Conservation (phyloP, 2,888 invertebrate species). For the Aphidius colemani region DNA sequence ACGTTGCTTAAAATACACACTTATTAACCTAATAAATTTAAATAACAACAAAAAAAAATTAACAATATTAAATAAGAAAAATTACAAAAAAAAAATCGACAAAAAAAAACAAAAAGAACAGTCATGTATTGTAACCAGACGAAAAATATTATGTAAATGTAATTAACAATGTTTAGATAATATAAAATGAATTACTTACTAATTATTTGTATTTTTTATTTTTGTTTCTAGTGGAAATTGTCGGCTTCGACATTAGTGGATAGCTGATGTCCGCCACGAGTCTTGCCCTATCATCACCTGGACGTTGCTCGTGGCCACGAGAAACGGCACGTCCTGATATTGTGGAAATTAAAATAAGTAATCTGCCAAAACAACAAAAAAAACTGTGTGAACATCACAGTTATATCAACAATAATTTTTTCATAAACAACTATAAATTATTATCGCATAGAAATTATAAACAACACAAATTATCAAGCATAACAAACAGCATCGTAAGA, state of each 20-base stretch:
- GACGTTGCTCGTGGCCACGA: slow-evolving; percentile 43
- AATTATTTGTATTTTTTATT: too few species aligned
- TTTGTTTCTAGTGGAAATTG: slow-evolving; percentile 33
- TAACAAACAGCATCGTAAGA: slow-evolving; percentile 49
- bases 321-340: slow-evolving; percentile 33
- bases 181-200: too few species aligned
- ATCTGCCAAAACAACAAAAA: slow-evolving; percentile 31
- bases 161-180: too few species aligned
- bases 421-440: slow-evolving; percentile 3
- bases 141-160: too few species aligned
- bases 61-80: too few species aligned
- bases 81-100: too few species aligned
- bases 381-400: slow-evolving; percentile 32
- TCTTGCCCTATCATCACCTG: slow-evolving; percentile 41
- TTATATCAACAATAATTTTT: slow-evolving; percentile 33
- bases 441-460: neutral
- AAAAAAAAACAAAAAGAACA: too few species aligned
- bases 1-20: too few species aligned
- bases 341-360: slow-evolving; percentile 29
- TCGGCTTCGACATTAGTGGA: slow-evolving; percentile 41
- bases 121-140: too few species aligned
- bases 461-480: slow-evolving; percentile 43
- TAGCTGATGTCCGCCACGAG: slow-evolving; percentile 55
- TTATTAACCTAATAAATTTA: too few species aligned
- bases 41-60: too few species aligned